Base-by-base conservation (phyloP, 2,797 vertebrate species). In the Sciurus vulgaris region DNA sequence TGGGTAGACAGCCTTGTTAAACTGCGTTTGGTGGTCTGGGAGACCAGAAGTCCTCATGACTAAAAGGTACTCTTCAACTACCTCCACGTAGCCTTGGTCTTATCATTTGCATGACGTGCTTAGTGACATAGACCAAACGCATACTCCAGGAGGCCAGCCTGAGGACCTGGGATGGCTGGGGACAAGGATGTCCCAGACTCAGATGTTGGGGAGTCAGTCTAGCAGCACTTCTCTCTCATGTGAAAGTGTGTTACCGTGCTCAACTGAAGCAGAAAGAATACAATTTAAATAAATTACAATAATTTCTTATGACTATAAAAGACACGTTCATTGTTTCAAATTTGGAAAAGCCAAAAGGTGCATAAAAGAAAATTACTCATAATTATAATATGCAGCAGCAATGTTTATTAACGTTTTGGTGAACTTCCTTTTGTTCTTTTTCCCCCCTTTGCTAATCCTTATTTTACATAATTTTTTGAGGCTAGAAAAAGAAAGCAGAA, bases 261-360 rank as follows among this genome's bases (percentile, higher is more conserved):
- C 24, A 0, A n/a, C 15, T 38, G 49, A 88, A 56, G 67, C 38
- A 74, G 73, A 82, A 90, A n/a, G 17, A 86, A 86, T 81, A 69
- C 30, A n/a, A 81, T n/a, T 74, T 67, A 78, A 82, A 73, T 11
- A 81, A 47, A 33, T 90, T 8, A 38, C 13, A 51, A n/a, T 26
- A 35, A 24, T 65, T 76, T 86, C 22, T 95, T 87, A 41, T 79
- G 56, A n/a, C 65, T 47, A 24, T 78, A 70, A 92, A 91, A n/a
- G 38, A 44, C 67, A 3, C 9, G 44, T 70, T 77, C 11, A 65
- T 76, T 88, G 49, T 63, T 84, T 93, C 26, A 91, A 88, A 76
- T 70, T 85, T 84, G 70, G 35, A 35, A 89, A 90, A 85, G 41
- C 49, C 44, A 82, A 91, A 63, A 89, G 61, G 92, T 41, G 5